A percentile compares a stretch with the other conserved stretches of the same genome.
These are phyloP conservation scores for Hemaris fuciformis DNA, from an alignment of 2,888 invertebrate genomes.

Conservation along the genomic window DNA sequence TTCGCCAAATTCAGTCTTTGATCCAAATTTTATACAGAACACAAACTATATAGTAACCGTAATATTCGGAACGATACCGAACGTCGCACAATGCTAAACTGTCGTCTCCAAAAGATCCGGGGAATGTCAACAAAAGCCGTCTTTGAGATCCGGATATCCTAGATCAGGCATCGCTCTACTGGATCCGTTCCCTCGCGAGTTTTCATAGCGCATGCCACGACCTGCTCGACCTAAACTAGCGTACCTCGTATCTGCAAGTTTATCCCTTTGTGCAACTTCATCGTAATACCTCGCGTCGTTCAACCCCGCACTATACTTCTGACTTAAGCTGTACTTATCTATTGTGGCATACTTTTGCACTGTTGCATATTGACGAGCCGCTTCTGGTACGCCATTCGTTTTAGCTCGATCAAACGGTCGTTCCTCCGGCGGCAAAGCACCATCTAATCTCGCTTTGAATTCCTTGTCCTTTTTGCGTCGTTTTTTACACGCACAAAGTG, in stretches of 20 bases:
- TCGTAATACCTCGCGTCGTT: conserved; percentile 79
- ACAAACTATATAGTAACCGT: conserved; percentile 37
- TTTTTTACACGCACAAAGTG: conserved; percentile 83
- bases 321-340: conserved; percentile 79
- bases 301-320: conserved; percentile 77
- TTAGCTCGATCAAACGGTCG: conserved; percentile 83
- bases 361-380: conserved; percentile 71
- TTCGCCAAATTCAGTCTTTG: conserved; percentile 77
- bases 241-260: conserved; percentile 75
- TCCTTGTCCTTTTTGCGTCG: conserved; percentile 82
- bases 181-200: conserved; percentile 66
- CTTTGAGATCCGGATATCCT: conserved; percentile 83
- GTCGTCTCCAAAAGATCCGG: conserved; percentile 76
- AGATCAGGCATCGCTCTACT: conserved; percentile 73
- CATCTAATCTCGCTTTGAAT: conserved; percentile 82
- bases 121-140: conserved; percentile 88
- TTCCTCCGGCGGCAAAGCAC: conserved; percentile 80
- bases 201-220: conserved; percentile 64
- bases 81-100: conserved; percentile 52
- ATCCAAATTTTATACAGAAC: conserved; percentile 58
- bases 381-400: conserved; percentile 70
- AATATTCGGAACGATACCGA: conserved; percentile 32
- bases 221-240: conserved; percentile 74
- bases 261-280: conserved; percentile 77
- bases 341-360: conserved; percentile 79